Conservation (phyloP, 2,113 vertebrate genomes). For the Corapipo altera region DNA sequence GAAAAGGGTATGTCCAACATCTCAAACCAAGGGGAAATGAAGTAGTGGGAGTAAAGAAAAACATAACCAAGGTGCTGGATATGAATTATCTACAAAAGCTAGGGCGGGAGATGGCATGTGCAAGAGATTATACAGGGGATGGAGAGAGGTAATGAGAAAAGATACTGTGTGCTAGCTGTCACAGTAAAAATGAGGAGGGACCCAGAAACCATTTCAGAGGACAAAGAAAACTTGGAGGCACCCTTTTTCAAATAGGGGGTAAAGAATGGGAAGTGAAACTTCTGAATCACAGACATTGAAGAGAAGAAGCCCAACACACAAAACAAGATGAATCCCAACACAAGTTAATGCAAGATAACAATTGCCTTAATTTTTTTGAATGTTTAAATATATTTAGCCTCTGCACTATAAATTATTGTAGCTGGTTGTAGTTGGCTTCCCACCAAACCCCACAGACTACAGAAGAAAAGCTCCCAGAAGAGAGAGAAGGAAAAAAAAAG, state of each 20-base stretch:
- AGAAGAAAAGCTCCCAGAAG: too few species aligned
- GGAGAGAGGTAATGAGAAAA: not conserved
- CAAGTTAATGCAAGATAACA: fast-evolving
- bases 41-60: not conserved
- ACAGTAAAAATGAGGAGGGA: not conserved
- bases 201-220: not conserved
- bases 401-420: not conserved
- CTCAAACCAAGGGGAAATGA: not conserved
- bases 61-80: not conserved
- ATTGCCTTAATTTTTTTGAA: not conserved
- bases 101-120: not conserved
- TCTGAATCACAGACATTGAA: not conserved
- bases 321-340: not conserved
- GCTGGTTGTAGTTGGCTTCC: too few species aligned
- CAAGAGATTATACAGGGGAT: not conserved
- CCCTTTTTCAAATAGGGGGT: not conserved
- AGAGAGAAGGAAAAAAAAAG: too few species aligned
- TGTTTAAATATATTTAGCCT: not conserved
- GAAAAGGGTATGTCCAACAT: not conserved
- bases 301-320: not conserved
- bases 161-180: not conserved
- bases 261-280: not conserved
- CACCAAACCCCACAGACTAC: too few species aligned
- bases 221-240: not conserved
- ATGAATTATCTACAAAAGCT: not conserved